Base-by-base conservation (phyloP, 2,113 vertebrate species). In the Paratilapia polleni region DNA sequence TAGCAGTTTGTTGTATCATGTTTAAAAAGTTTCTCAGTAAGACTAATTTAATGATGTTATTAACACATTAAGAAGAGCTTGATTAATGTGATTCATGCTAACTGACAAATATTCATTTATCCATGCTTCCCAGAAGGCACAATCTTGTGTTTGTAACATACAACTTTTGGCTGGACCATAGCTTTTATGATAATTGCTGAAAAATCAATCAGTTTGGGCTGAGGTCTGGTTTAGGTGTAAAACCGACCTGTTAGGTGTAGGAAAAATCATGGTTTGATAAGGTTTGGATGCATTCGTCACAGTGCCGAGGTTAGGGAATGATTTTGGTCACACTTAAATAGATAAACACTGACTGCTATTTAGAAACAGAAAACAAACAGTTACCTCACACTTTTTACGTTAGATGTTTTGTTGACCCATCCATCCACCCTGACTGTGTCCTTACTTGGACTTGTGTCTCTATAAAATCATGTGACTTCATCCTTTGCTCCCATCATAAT, bases 181-280 rank as follows among this genome's bases (percentile, higher is more conserved):
- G 43, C 24, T 28, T 70, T 49, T 13, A 70, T 70, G 24, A 49
- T 49, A 41, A 49, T 28, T 70, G 24, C 24, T 47, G 22, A 26
- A 68, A 68, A 68, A 49, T 31, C 7, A 17, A 31, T 49, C 11
- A 8, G 17, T 0, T 49, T 14, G 22, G 64, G 1, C 14, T 49
- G 26, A 12, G 24, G 15, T 43, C 63, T 66, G 63, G 38, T 70
- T 70, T 70, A 28, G 43, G 24, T 70, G 20, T 52, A 31, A 52
- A 70, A 52, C 10, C 24, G 31, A 31, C 49, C 17, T 8, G 24
- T 26, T 73, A 15, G 24, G 66, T 52, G 19, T 52, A 70, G 17
- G 43, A 0, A 0, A 20, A 28, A 20, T 8, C 0, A 13, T 4
- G 1, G 22, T 47, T 66, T 47, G 4, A 20, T 52, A 13, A 52